Conservation (phyloP, 1,140 invertebrate species). For the Potamilus streckersoni region DNA sequence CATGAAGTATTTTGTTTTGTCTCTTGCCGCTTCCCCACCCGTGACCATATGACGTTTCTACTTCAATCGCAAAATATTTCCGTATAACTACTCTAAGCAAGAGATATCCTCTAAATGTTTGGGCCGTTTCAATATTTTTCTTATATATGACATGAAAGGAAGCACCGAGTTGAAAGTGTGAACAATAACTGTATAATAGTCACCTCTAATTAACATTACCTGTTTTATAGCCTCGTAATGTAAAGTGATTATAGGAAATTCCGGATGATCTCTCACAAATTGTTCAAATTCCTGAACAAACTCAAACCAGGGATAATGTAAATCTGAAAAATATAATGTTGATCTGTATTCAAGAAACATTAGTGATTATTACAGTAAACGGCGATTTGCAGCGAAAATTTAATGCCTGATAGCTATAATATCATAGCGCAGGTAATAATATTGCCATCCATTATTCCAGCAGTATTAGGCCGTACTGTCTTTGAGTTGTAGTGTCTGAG, state of each 20-base stretch:
- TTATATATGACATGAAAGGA: too few relatives aligned
- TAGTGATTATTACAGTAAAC: neutral
- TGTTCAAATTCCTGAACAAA: constrained; percentile 41
- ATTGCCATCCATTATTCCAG: neutral
- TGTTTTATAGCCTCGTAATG: constrained; percentile 46
- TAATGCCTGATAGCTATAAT: too few relatives aligned
- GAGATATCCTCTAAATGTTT: too few relatives aligned
- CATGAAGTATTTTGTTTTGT: too few relatives aligned
- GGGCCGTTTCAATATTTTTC: too few relatives aligned
- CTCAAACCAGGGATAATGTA: constrained; percentile 48
- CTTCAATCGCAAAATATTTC: too few relatives aligned
- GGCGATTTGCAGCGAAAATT: neutral
- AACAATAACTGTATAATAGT: too few relatives aligned
- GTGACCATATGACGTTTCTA: too few relatives aligned
- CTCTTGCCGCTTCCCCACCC: too few relatives aligned
- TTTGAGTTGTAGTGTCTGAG: too few relatives aligned
- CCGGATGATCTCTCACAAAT: constrained; percentile 24
- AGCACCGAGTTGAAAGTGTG: too few relatives aligned
- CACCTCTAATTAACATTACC: constrained; percentile 9
- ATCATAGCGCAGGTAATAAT: neutral
- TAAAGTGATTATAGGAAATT: constrained; percentile 29
- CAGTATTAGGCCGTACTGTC: neutral
- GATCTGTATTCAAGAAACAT: neutral
- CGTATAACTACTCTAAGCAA: too few relatives aligned
- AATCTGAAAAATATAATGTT: constrained; percentile 26